Evolutionary conservation across 2,888 invertebrate genomes (phyloP).

Genomic region (Oligia strigilis): DNA sequence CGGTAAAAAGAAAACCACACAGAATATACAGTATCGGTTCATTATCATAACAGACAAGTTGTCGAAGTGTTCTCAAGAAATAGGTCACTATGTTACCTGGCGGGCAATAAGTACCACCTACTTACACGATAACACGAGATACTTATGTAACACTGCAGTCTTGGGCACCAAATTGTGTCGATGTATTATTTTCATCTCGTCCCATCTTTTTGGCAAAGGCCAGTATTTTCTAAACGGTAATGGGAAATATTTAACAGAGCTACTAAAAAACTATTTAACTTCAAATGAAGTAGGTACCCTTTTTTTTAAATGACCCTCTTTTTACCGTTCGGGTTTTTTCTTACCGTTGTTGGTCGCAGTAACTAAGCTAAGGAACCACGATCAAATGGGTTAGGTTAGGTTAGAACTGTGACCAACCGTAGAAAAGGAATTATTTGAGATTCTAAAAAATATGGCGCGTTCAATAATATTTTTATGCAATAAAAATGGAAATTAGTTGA

Average conservation of each 20-base stretch:
- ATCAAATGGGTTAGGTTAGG: no score
- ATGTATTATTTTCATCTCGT: not conserved
- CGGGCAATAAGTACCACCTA: constrained; percentile 5
- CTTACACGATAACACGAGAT: not conserved
- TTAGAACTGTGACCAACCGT: no score
- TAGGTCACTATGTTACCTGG: constrained; percentile 33
- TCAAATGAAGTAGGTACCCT: no score
- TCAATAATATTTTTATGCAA: no score
- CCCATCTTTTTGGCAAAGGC: not conserved
- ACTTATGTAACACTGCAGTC: constrained; percentile 15
- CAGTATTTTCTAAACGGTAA: not conserved
- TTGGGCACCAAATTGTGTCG: not conserved
- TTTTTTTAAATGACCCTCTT: no score
- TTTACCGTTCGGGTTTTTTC: not conserved
- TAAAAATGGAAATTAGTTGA: no score
- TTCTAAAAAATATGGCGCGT: no score
- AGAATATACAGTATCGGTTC: not conserved
- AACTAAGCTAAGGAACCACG: not conserved
- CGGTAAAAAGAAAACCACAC: constrained; percentile 1
- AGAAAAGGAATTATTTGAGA: no score
- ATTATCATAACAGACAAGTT: constrained; percentile 4
- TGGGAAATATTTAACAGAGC: no score
- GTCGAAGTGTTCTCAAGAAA: constrained; percentile 6
- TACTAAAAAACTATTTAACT: no score
- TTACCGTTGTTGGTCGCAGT: not conserved